Base-by-base conservation (phyloP, 2,888 invertebrate species). In the Eristalis pertinax region DNA sequence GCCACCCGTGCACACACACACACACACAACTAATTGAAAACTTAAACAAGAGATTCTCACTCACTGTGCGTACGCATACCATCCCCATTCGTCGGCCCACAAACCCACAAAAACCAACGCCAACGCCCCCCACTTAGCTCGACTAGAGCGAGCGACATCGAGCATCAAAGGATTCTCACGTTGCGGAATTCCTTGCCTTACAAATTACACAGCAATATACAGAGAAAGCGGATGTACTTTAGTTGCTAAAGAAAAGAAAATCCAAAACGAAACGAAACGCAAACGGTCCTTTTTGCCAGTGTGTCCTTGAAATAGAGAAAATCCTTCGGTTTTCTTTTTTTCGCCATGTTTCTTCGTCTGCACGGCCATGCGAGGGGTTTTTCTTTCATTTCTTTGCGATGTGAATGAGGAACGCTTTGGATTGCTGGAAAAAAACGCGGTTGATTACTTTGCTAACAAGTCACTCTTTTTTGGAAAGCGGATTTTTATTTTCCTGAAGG, bases 401-500 rank as follows among this genome's bases (percentile, higher is more conserved):
- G 11, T 38, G 38, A 62, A 76, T 26, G 73, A 19, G 74, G 81
- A 73, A 43, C 50, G 50, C 50, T 50, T n/a, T 50, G 19, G 50
- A 60, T 13, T 26, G 65, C 78, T 77, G 41, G 70, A 82, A 86
- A 86, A 74, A 82, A 86, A 86, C 65, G 74, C 74, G 78, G 56
- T 62, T 82, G 81, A 86, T 86, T 86, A 81, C 82, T 77, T 82
- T 82, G 78, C 78, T 74, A 82, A 78, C 81, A 81, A 77, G 50
- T 76, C 32, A 35, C 56, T n/a, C n/a, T 70, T 72, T 76, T 76
- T 64, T 79, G 43, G n/a, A 11, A 68, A 35, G 26, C 26, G 15
- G 60, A 29, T 15, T 60, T 60, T 60, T 56, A 11, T 19, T 56
- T 64, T 35, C 26, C 62, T 22, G 22, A 80, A 63, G 63, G 72